Evolutionary conservation across 2,113 vertebrate species (phyloP).

Genomic region (Oxyura jamaicensis): DNA sequence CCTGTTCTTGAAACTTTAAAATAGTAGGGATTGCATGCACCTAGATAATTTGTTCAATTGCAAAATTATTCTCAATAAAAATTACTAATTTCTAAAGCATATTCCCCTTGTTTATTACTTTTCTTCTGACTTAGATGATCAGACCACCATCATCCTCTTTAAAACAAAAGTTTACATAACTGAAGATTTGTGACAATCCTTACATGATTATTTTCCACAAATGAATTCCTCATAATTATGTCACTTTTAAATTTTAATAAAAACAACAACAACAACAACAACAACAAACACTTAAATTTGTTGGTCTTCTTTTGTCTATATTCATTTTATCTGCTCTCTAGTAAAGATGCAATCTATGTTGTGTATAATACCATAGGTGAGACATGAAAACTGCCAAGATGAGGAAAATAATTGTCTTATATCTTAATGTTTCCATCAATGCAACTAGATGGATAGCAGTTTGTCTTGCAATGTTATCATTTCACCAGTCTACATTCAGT

Average conservation of each 20-base stretch:
- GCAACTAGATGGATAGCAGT: not conserved
- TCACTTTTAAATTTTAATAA: not conserved
- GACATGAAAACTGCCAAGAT: not conserved
- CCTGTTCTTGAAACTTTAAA: not conserved
- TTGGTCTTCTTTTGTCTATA: not conserved
- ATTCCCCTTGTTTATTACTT: not conserved
- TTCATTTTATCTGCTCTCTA: not conserved
- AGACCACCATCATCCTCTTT: not conserved
- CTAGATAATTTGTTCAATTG: not conserved
- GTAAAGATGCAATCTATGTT: not conserved
- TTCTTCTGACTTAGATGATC: not conserved
- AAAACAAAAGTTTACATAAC: not conserved
- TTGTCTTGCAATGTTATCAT: not conserved
- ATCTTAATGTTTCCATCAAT: not conserved
- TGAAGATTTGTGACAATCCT: not conserved
- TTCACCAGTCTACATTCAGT: not conserved
- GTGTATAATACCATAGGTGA: not conserved
- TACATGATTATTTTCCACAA: fast-evolving
- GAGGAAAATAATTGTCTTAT: not conserved
- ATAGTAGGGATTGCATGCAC: not conserved
- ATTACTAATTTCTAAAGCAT: not conserved
- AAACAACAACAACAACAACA: too few relatives aligned
- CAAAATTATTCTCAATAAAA: not conserved
- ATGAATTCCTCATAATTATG: not conserved
- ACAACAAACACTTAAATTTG: not conserved